Evolutionary conservation across 2,888 invertebrate species (phyloP).

Genomic region (Stenotaenia linearis): DNA sequence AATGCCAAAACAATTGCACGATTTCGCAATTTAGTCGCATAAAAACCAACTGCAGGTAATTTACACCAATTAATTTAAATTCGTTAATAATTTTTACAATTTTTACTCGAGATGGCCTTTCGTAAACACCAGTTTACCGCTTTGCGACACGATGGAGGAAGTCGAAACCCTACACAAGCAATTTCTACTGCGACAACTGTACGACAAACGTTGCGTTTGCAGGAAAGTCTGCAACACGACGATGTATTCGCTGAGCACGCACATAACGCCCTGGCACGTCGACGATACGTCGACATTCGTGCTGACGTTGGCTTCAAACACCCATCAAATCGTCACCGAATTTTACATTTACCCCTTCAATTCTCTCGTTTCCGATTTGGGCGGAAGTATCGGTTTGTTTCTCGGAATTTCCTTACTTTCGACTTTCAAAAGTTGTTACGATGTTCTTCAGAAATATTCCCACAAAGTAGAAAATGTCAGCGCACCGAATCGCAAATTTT

Average conservation of each 20-base stretch:
- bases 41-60: neutral
- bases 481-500: too few species aligned
- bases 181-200: neutral
- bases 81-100: neutral
- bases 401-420: neutral
- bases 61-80: neutral
- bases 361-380: neutral
- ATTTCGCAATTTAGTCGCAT: neutral
- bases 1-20: neutral
- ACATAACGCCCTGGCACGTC: neutral
- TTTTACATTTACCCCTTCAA: neutral
- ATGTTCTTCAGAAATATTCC: too few species aligned
- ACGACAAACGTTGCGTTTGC: too few species aligned
- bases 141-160: neutral
- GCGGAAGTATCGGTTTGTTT: neutral
- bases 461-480: too few species aligned
- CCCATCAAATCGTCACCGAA: neutral
- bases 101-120: neutral
- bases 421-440: neutral
- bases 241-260: neutral
- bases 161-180: too few species aligned
- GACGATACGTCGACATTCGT: neutral
- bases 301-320: neutral
- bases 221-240: too few species aligned
- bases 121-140: neutral